Base-by-base conservation (phyloP, 2,888 invertebrate species). In the Antitype chi region DNA sequence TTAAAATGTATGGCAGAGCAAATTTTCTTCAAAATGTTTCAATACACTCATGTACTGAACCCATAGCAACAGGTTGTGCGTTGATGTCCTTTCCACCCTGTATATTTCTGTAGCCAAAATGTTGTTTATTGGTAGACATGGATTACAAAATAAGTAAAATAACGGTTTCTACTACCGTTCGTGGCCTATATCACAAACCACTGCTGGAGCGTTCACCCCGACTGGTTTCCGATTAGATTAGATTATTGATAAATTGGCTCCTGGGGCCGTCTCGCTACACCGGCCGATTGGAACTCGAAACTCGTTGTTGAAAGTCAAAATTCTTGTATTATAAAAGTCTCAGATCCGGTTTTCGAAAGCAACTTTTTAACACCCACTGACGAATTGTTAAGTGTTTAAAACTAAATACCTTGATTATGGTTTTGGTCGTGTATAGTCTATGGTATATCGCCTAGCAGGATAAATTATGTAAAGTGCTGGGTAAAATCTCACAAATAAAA, bases 161-260 rank as follows among this genome's bases (percentile, higher is more conserved):
- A 82, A 80, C 84, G 60, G 82, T 59, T 60, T 23, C 52, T 49
- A 43, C 49, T 47, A 60, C 57, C 28, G 67, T 25, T 80, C 49
- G 57, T 63, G 75, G 62, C 80, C 69, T 64, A 79, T 82, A 74
- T 74, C 66, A 81, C 78, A 78, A 70, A 84, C 64, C 66, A 53
- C 49, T 47, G 84, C 43, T 62, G 47, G 84, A 53, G n/a, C 84
- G 47, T 84, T 83, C 23, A 83, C 82, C 82, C 76, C 82, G 20
- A 76, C 84, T 67, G 80, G 73, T 80, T 84, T 84, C 47, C 60
- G 80, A 84, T 80, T 66, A 72, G 70, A 80, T 82, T 70, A 53
- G 59, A 43, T 80, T 80, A 84, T 83, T 84, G 76, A 84, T 84
- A 74, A 84, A 83, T 74, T 80, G 76, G 23, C 57, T 84, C 69